These are phyloP conservation scores for Ptilonorhynchus violaceus DNA, from an alignment of 2,113 vertebrate genomes.

Conservation along the genomic window DNA sequence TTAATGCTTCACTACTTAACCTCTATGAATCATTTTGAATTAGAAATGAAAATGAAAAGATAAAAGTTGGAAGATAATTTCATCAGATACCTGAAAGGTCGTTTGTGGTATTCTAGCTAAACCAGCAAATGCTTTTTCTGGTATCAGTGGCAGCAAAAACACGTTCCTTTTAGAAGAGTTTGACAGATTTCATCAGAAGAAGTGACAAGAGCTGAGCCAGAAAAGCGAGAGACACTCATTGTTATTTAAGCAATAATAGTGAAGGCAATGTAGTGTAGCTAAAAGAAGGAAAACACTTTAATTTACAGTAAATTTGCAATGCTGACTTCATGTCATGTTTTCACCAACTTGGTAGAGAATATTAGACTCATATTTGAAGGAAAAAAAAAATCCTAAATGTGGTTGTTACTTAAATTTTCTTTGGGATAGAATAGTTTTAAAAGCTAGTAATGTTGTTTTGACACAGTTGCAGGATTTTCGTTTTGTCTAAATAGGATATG, in stretches of 20 bases:
- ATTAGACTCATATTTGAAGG: background rate
- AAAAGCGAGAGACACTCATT: background rate
- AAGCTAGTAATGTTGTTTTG: background rate
- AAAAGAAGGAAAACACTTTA: background rate
- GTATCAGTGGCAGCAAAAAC: background rate
- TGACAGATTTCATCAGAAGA: background rate
- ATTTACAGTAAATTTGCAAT: background rate
- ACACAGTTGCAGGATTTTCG: background rate
- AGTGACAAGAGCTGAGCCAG: background rate
- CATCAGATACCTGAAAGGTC: background rate
- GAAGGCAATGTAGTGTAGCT: background rate
- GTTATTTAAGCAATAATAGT: background rate
- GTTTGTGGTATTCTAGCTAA: background rate
- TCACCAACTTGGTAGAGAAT: background rate
- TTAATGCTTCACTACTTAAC: background rate
- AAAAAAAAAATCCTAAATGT: background rate
- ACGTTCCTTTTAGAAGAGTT: background rate
- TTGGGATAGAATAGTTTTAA: background rate
- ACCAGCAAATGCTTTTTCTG: background rate
- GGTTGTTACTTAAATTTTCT: background rate
- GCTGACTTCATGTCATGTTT: background rate
- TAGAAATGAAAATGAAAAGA: slow-evolving; percentile 1
- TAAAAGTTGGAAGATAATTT: background rate
- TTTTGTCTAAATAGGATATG: background rate
- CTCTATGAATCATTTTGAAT: background rate